Base-by-base conservation (phyloP, 2,888 invertebrate species). In the Timandra comae region DNA sequence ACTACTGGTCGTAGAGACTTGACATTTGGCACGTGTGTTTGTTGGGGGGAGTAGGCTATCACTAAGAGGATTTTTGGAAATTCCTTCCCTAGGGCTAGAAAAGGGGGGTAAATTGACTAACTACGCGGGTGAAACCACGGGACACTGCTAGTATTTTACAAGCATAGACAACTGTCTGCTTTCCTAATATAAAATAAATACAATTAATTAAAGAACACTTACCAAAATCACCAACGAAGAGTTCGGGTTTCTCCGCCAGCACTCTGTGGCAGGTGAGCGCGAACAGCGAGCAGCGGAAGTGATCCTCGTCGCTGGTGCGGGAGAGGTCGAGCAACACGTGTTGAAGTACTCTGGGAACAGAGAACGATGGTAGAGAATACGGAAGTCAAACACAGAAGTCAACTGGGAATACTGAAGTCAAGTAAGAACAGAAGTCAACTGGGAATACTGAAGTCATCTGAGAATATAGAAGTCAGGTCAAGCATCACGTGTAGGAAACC, bases 151-250 rank as follows among this genome's bases (percentile, higher is more conserved):
- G n/a, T n/a, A n/a, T n/a, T n/a, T n/a, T n/a, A n/a, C n/a, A n/a
- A n/a, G n/a, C n/a, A n/a, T n/a, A n/a, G n/a, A n/a, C n/a, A n/a
- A n/a, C n/a, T n/a, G n/a, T n/a, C n/a, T n/a, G n/a, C n/a, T n/a
- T n/a, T n/a, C n/a, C n/a, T n/a, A n/a, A n/a, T n/a, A n/a, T n/a
- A n/a, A n/a, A n/a, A n/a, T n/a, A n/a, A n/a, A n/a, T n/a, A n/a
- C n/a, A n/a, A n/a, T n/a, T n/a, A n/a, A n/a, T n/a, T n/a, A n/a
- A n/a, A n/a, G n/a, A n/a, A n/a, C 7, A 41, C 77, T 63, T 37
- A 84, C 84, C 79, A 19, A 70, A 71, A 12, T 80, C 72, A 0
- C 60, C 62, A 0, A 65, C 38, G 42, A 78, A 81, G 26, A 73
- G 42, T 0, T 46, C 40, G 0, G 75, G 66, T 2, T 56, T 59